phyloP scores from a whole-genome alignment of 2,113 vertebrate genomes.

The Stomatorhinus ivindoensis region DNA sequence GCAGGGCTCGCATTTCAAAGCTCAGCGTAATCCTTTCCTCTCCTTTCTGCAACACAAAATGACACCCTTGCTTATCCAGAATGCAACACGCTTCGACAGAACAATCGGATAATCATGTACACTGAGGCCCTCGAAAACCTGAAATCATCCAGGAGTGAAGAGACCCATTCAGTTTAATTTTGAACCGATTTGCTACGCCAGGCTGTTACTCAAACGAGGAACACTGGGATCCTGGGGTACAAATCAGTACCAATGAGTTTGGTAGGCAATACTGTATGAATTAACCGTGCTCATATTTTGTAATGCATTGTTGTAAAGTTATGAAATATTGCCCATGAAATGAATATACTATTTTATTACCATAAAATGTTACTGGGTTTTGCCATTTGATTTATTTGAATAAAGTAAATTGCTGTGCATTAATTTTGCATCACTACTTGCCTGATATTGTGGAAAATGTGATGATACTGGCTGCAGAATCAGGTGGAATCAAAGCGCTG shows the following conservation, averaged over 20 bases:
- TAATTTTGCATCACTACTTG: background rate
- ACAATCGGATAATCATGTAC: constrained; percentile 2
- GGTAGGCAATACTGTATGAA: background rate
- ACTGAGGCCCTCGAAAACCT: background rate
- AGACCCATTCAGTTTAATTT: background rate
- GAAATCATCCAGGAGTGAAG: background rate
- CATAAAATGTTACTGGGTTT: background rate
- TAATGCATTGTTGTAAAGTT: background rate
- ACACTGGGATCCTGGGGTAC: background rate
- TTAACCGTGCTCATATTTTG: background rate
- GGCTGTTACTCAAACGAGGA: background rate
- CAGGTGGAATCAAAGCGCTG: background rate
- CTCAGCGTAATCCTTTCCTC: constrained; percentile 14
- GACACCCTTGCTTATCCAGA: constrained; percentile 12
- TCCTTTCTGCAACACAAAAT: constrained; percentile 4
- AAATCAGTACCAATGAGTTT: background rate
- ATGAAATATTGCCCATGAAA: background rate
- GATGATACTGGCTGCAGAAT: background rate
- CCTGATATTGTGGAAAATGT: background rate
- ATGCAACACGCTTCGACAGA: background rate
- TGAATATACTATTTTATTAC: background rate
- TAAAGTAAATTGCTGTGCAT: background rate
- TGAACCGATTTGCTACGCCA: background rate
- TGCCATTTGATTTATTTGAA: background rate
- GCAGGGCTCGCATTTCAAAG: background rate